These are phyloP conservation scores for Cantharis nigra DNA, from an alignment of 2,888 invertebrate genomes.

Conservation along the genomic window DNA sequence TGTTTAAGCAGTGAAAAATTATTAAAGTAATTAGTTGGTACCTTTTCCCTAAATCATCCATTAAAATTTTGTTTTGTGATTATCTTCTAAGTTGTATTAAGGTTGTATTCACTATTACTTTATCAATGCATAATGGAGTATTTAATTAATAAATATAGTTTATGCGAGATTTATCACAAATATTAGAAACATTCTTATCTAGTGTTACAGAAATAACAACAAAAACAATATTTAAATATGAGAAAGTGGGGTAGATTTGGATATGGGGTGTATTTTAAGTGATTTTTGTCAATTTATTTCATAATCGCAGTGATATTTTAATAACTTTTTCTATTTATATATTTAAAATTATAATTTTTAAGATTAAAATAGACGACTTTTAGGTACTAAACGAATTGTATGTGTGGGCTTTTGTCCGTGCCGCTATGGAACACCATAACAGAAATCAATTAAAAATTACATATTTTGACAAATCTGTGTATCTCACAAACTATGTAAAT, in stretches of 20 bases:
- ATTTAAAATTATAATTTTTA: too few species aligned
- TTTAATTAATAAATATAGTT: neutral
- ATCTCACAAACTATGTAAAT: too few species aligned
- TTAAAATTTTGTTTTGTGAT: neutral
- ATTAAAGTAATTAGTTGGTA: neutral
- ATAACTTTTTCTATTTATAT: too few species aligned
- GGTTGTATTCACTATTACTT: too few species aligned
- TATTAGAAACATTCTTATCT: neutral
- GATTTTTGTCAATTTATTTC: too few species aligned
- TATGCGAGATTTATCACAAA: neutral
- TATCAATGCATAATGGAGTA: neutral
- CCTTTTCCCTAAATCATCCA: neutral
- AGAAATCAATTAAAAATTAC: too few species aligned
- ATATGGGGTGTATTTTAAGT: neutral
- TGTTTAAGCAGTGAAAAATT: neutral
- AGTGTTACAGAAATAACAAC: neutral
- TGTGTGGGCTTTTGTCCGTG: too few species aligned
- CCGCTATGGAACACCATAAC: too few species aligned
- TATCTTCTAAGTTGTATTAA: neutral
- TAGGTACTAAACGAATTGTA: too few species aligned
- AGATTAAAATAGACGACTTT: too few species aligned
- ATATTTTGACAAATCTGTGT: too few species aligned
- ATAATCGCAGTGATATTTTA: too few species aligned
- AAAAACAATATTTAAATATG: neutral
- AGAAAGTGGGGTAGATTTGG: neutral